Percentiles rank a stretch among this genome's conserved stretches.
phyloP scores from a whole-genome alignment of 1,140 invertebrate species.

The Platyscapa corneri region DNA sequence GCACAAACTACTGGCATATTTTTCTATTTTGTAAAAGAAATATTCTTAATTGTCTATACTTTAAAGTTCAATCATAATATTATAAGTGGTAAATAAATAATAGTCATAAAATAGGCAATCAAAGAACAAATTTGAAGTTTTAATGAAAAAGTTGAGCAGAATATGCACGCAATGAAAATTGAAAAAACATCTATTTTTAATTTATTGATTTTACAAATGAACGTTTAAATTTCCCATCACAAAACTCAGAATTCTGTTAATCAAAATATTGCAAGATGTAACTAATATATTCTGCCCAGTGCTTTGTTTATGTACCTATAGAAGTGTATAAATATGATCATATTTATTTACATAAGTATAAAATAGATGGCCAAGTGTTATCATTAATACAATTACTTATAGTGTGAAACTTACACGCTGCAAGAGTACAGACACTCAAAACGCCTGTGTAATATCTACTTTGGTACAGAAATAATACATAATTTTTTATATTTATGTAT shows the following conservation, averaged over 20 bases:
- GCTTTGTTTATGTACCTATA: constrained; percentile 26
- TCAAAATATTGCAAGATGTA: constrained; percentile 5
- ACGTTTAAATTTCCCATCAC: background rate
- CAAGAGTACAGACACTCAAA: background rate
- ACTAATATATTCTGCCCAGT: constrained; percentile 22
- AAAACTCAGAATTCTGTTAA: background rate
- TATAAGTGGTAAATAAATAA: background rate
- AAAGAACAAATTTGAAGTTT: background rate
- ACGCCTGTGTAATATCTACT: background rate
- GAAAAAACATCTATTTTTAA: background rate
- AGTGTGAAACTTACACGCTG: constrained; percentile 8
- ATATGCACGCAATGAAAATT: background rate
- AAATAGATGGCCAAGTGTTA: constrained; percentile 55
- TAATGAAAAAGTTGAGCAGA: background rate
- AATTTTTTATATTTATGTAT: constrained; percentile 1
- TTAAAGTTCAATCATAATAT: background rate
- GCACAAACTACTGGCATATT: constrained; percentile 35
- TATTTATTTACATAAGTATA: constrained; percentile 62
- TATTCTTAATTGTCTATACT: background rate
- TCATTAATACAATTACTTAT: constrained; percentile 29
- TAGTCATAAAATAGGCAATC: background rate
- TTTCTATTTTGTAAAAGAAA: background rate
- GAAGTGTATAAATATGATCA: constrained; percentile 27
- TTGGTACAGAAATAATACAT: constrained; percentile 4
- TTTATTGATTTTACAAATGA: background rate